Evolutionary conservation across 2,888 invertebrate species (phyloP), one percentile per base, ranked within the genome.

Genomic region (Drosophila ezoana): DNA sequence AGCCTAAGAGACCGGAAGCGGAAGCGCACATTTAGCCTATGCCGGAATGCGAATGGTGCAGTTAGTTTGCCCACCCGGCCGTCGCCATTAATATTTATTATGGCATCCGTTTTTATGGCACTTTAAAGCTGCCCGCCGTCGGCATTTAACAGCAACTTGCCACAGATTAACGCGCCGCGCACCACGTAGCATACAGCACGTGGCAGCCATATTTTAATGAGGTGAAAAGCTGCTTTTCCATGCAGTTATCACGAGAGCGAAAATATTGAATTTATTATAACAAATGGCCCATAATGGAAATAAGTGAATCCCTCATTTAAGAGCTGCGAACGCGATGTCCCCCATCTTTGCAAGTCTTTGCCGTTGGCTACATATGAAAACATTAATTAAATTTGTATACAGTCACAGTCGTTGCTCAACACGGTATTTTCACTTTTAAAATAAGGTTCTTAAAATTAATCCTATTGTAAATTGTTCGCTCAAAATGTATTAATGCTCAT

Each of bases 71-170:
- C 53, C 35, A 10, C 14, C 48, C 35, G 18, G 23, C 13, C 37
- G 16, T 35, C 47, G 64, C 62, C 81, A 83, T 89, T 83, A 87
- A 87, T 83, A 87, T 84, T 82, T 87, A 85, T 87, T 79, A 82
- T 78, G 65, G 63, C 62, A 43, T 64, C 64, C 53, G 63, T 48
- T 72, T 82, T 86, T 67, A 81, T 65, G 76, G 74, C 76, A 69
- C 71, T 87, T 82, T 84, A 87, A 87, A 81, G 76, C 74, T 67
- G 62, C 23, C 57, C 47, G 51, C 62, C 62, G 53, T 51, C 43
- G 69, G 63, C 75, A 64, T 81, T 81, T 74, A 84, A 79, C 44
- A 52, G 64, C 65, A 72, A 66, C 72, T 72, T 67, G 62, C 80
- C 67, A 63, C 58, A 65, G 69, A 82, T 78, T 71, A 76, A 65